Evolutionary conservation across 1,140 invertebrate species (phyloP).

Genomic region (Sinella curviseta): DNA sequence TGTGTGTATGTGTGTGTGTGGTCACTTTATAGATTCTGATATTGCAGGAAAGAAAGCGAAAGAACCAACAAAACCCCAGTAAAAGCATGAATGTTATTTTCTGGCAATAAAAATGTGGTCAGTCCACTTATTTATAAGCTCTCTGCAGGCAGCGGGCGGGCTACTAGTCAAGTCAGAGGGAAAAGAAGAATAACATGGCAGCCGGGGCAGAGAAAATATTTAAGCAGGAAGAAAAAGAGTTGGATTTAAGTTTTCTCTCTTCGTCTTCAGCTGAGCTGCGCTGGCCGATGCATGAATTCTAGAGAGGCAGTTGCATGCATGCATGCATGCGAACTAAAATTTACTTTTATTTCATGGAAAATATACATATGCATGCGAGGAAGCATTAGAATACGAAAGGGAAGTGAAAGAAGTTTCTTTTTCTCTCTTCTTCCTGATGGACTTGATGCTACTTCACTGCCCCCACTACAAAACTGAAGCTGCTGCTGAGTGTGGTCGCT

Average conservation of each 20-base stretch:
- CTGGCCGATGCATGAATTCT: constrained; percentile 7
- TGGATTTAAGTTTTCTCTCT: neutral
- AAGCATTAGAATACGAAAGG: constrained; percentile 17
- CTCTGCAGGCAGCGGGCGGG: neutral
- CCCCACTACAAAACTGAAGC: neutral
- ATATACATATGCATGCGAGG: constrained; percentile 21
- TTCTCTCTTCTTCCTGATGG: neutral
- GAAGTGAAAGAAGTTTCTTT: neutral
- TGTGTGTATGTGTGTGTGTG: neutral
- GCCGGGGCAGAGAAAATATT: neutral
- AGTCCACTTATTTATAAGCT: constrained; percentile 17
- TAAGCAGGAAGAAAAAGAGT: neutral
- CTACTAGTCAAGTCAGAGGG: neutral
- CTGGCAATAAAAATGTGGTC: constrained; percentile 16
- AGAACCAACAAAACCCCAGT: neutral
- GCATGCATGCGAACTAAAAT: constrained; percentile 12
- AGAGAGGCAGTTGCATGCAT: neutral
- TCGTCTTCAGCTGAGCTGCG: neutral
- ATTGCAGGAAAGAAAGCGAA: neutral
- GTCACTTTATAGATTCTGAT: neutral
- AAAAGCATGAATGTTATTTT: constrained; percentile 17
- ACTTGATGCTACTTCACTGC: neutral
- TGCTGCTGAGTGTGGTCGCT: neutral
- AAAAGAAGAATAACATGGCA: neutral
- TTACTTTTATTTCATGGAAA: constrained; percentile 22